Evolutionary conservation across 2,888 invertebrate genomes (phyloP).

Genomic region (Synanthedon myopaeformis): DNA sequence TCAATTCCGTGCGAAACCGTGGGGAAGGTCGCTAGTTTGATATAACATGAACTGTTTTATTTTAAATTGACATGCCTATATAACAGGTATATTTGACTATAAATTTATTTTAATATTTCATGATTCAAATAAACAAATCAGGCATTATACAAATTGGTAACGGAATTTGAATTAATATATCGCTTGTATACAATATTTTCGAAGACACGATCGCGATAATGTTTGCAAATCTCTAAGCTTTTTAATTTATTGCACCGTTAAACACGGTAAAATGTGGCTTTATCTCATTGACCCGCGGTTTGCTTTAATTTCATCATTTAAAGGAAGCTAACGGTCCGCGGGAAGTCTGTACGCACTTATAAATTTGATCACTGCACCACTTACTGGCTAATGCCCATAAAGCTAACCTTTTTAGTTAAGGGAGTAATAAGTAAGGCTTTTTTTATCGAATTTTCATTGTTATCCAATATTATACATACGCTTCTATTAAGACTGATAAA

Average conservation of each 20-base stretch:
- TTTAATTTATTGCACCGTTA: slow-evolving; percentile 18
- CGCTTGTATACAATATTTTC: slow-evolving; percentile 6
- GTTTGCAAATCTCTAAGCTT: slow-evolving; percentile 11
- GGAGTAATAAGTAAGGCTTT: too few relatives aligned
- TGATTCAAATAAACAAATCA: too few relatives aligned
- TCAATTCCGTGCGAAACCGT: too few relatives aligned
- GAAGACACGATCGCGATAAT: slow-evolving; percentile 8
- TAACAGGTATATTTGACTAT: not conserved
- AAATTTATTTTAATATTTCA: too few relatives aligned
- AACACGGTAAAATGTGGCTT: slow-evolving; percentile 16
- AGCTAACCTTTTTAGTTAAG: too few relatives aligned
- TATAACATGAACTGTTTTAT: not conserved
- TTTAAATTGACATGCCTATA: not conserved
- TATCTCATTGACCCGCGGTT: slow-evolving; percentile 12
- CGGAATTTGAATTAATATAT: slow-evolving; percentile 15
- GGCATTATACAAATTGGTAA: slow-evolving; percentile 9
- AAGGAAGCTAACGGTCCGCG: slow-evolving; percentile 19
- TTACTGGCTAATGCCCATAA: not conserved
- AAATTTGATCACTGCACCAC: not conserved
- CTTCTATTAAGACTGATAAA: too few relatives aligned
- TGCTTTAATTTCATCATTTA: slow-evolving; percentile 16
- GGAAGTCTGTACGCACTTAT: slow-evolving; percentile 13
- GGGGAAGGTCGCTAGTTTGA: too few relatives aligned
- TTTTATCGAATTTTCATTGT: too few relatives aligned
- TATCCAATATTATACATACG: too few relatives aligned